phyloP scores from a whole-genome alignment of 2,888 invertebrate species.

The Cordylochernes scorpioides region DNA sequence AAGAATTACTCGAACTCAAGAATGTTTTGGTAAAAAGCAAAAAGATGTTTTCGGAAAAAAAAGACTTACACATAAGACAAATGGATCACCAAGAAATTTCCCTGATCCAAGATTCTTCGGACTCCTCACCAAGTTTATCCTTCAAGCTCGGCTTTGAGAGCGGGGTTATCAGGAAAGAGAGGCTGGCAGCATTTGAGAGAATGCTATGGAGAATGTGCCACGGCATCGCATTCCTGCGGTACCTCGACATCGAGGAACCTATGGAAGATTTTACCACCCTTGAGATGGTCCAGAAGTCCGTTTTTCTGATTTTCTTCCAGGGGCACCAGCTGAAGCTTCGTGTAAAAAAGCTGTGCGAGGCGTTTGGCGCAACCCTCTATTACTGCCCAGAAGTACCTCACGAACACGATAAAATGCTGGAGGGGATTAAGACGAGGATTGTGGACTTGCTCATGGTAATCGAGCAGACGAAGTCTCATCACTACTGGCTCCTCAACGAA shows the following conservation, averaged over 20 bases:
- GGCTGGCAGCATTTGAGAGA: constrained; percentile 79
- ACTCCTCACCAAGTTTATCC: too few species aligned
- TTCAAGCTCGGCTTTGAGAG: too few species aligned
- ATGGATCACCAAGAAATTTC: too few species aligned
- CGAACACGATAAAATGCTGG: constrained; percentile 86
- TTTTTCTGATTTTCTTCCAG: constrained; percentile 49
- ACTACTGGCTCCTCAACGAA: constrained; percentile 81
- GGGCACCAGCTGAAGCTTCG: constrained; percentile 87
- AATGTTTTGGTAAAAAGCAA: too few species aligned
- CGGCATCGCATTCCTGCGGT: constrained; percentile 81
- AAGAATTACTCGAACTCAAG: too few species aligned
- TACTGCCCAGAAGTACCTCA: constrained; percentile 92
- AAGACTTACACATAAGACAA: too few species aligned
- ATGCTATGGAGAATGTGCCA: constrained; percentile 93
- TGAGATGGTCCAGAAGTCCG: constrained; percentile 79
- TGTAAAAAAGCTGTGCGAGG: constrained; percentile 95
- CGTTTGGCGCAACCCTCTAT: constrained; percentile 80
- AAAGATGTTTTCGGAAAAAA: too few species aligned
- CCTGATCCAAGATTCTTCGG: too few species aligned
- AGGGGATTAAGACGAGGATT: constrained; percentile 92
- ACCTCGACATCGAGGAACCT: constrained; percentile 75
- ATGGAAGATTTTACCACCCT: constrained; percentile 76
- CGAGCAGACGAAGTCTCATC: constrained; percentile 89
- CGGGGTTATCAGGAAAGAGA: constrained; percentile 77
- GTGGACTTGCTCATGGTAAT: constrained; percentile 90